Evolutionary conservation across 2,888 invertebrate genomes (phyloP).

Genomic region (Himalopsyche tibetana): DNA sequence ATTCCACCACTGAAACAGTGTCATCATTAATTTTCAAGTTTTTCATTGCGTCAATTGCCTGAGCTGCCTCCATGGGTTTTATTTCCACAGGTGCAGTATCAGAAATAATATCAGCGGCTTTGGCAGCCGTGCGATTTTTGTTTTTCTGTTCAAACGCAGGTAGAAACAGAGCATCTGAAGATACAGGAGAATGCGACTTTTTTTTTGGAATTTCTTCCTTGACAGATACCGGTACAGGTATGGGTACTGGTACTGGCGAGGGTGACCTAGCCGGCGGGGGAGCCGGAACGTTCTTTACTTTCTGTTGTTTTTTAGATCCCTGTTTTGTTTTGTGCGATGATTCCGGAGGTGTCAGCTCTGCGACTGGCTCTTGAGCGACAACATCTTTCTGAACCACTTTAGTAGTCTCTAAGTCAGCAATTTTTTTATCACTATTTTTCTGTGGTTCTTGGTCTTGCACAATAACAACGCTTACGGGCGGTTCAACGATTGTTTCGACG

Average conservation of each 20-base stretch:
- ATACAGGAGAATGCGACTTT: slow-evolving; percentile 11
- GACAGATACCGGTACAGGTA: neutral
- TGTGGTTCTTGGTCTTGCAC: neutral
- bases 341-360: neutral
- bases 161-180: neutral
- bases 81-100: neutral
- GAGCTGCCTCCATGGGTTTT: neutral
- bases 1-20: neutral
- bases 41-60: slow-evolving; percentile 10
- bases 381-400: slow-evolving; percentile 38
- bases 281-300: neutral
- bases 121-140: neutral
- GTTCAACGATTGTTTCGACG: slow-evolving; percentile 65
- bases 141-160: slow-evolving; percentile 8
- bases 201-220: slow-evolving; percentile 28
- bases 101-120: neutral
- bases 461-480: slow-evolving; percentile 68
- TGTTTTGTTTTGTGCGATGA: slow-evolving; percentile 36
- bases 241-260: neutral
- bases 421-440: too few species aligned
- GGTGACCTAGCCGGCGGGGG: neutral
- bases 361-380: neutral
- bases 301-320: slow-evolving; percentile 46
- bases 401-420: neutral
- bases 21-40: slow-evolving; percentile 1